Percentiles rank a stretch among this genome's conserved stretches.
These are phyloP conservation scores for Diplodus puntazzo DNA, from an alignment of 2,797 vertebrate genomes.

Conservation along the genomic window DNA sequence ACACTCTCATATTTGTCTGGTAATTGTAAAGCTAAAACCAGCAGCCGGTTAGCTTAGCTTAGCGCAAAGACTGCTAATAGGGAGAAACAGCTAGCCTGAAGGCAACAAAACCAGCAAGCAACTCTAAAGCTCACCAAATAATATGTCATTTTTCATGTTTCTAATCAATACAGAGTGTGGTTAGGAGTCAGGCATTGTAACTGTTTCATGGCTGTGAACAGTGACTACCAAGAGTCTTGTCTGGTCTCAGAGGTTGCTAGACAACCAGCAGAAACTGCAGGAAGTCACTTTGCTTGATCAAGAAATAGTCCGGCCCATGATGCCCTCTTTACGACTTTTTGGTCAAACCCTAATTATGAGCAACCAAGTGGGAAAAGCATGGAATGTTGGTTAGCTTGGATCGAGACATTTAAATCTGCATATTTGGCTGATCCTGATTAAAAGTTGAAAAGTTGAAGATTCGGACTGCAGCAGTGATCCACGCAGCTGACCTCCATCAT, in stretches of 20 bases:
- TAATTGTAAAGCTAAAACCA: not conserved
- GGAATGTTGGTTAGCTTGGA: too few species aligned
- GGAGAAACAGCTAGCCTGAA: not conserved
- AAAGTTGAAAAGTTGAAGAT: too few species aligned
- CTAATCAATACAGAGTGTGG: not conserved
- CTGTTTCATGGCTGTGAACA: not conserved
- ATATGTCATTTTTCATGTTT: fast-evolving
- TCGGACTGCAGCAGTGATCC: too few species aligned
- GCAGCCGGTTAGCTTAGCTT: not conserved
- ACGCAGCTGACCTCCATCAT: too few species aligned
- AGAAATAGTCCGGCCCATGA: not conserved
- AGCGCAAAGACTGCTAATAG: not conserved
- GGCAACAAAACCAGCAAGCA: not conserved
- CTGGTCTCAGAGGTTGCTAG: not conserved
- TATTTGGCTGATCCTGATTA: too few species aligned
- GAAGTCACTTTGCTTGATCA: not conserved
- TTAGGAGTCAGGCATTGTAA: not conserved
- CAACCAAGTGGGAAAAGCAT: too few species aligned
- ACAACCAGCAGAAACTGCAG: not conserved
- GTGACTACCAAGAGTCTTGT: not conserved
- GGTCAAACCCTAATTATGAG: not conserved
- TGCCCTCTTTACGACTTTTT: not conserved
- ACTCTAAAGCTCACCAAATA: not conserved
- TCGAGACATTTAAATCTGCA: too few species aligned
- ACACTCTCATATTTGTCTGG: not conserved